Percentiles rank a stretch among this genome's conserved stretches.
Conservation (phyloP, 2,113 vertebrate species). For the Ailurus styani region DNA sequence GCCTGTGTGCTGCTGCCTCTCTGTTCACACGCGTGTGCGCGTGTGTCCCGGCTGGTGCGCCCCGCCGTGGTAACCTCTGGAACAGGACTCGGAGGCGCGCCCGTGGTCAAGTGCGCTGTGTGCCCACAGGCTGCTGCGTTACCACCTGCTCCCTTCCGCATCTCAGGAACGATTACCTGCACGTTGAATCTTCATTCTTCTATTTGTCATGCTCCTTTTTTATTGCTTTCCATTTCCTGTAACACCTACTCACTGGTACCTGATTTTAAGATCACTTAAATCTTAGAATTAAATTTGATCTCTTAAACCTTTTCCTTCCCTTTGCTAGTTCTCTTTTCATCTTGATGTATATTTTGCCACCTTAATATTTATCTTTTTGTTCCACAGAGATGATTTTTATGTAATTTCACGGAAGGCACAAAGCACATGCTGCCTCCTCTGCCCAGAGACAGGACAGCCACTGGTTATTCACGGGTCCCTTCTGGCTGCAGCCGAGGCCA, state of each 20-base stretch:
- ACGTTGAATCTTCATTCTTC: not conserved
- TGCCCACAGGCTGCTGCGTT: not conserved
- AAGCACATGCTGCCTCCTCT: not conserved
- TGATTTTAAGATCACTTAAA: not conserved
- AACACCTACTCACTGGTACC: not conserved
- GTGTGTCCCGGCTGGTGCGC: not conserved
- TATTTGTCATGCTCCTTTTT: not conserved
- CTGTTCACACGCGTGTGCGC: not conserved
- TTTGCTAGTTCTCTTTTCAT: not conserved
- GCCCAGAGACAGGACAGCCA: not conserved
- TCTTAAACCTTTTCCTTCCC: not conserved
- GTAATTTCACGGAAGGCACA: not conserved
- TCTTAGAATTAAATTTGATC: not conserved
- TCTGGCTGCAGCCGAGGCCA: not conserved
- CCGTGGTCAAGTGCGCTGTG: too few relatives aligned
- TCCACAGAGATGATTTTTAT: not conserved
- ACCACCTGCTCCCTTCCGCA: not conserved
- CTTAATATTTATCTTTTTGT: not conserved
- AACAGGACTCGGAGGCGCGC: not conserved
- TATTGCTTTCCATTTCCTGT: not conserved
- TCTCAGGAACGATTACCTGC: not conserved
- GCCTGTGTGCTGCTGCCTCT: fast-evolving
- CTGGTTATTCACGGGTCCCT: not conserved
- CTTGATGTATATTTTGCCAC: not conserved
- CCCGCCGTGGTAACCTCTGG: not conserved